Conservation (phyloP, 2,888 invertebrate species). For the Drosophila picticornis region DNA sequence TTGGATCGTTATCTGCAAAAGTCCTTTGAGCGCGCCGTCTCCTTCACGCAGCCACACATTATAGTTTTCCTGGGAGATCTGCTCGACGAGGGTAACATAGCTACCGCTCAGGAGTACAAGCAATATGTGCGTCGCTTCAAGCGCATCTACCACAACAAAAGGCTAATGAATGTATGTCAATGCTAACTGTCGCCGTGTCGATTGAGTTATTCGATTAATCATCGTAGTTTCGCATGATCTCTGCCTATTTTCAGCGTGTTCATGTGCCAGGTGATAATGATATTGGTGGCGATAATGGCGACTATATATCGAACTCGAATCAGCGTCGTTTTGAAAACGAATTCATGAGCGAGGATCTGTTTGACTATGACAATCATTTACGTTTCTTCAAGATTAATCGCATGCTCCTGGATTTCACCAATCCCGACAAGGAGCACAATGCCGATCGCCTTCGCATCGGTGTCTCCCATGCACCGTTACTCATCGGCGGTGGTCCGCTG, state of each 20-base stretch:
- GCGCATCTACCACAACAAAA: conserved; percentile 86
- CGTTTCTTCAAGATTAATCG: conserved; percentile 91
- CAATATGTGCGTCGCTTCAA: conserved; percentile 91
- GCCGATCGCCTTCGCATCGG: conserved; percentile 86
- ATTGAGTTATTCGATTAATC: neutral
- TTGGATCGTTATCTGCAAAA: conserved; percentile 93
- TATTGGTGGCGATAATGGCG: conserved; percentile 96
- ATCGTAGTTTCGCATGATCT: conserved; percentile 73
- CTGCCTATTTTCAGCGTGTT: conserved; percentile 87
- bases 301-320: conserved; percentile 89
- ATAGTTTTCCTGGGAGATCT: conserved; percentile 97
- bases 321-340: conserved; percentile 90
- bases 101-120: conserved; percentile 89
- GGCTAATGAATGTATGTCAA: conserved; percentile 69
- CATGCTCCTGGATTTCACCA: conserved; percentile 88
- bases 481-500: conserved; percentile 84
- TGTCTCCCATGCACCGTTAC: conserved; percentile 90
- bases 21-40: conserved; percentile 91
- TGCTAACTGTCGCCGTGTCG: too few relatives aligned
- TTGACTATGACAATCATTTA: conserved; percentile 87
- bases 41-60: conserved; percentile 92
- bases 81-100: conserved; percentile 96
- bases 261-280: conserved; percentile 99
- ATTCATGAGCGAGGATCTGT: conserved; percentile 90
- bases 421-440: conserved; percentile 85